Evolutionary conservation across 1,140 invertebrate genomes (phyloP).

Genomic region (Apis florea): DNA sequence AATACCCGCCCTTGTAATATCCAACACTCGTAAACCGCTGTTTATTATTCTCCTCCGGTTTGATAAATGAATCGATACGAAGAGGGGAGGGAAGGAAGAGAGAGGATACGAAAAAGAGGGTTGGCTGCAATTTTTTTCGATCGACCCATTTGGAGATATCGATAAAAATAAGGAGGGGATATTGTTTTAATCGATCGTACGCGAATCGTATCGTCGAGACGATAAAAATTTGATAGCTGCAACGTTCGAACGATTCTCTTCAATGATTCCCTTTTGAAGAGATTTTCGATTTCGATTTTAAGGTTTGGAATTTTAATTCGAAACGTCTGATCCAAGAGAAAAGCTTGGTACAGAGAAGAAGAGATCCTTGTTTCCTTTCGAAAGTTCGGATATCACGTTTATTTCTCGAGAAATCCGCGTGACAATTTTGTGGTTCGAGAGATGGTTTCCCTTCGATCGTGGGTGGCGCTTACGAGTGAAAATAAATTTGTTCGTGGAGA

Average conservation of each 20-base stretch:
- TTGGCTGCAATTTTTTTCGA: too few relatives aligned
- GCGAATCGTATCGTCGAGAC: too few relatives aligned
- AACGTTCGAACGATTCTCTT: constrained; percentile 17
- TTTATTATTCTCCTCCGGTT: neutral
- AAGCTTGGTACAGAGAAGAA: too few relatives aligned
- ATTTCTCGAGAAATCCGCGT: neutral
- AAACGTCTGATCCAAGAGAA: neutral
- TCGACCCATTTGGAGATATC: neutral
- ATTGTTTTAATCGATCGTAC: constrained; percentile 24
- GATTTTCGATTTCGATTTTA: neutral
- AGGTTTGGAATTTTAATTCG: neutral
- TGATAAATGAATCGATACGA: neutral
- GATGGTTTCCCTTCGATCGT: too few relatives aligned
- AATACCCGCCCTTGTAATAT: neutral
- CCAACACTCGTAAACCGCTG: neutral
- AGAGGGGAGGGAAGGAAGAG: neutral
- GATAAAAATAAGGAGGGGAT: neutral
- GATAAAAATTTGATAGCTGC: constrained; percentile 19
- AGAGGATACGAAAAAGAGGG: neutral
- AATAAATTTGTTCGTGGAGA: too few relatives aligned
- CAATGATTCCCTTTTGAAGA: neutral
- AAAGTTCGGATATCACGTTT: too few relatives aligned
- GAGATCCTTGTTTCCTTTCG: too few relatives aligned
- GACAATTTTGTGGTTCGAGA: neutral
- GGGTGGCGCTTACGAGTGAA: too few relatives aligned